Conservation (phyloP, 2,113 vertebrate genomes). For the Mastomys natalensis region DNA sequence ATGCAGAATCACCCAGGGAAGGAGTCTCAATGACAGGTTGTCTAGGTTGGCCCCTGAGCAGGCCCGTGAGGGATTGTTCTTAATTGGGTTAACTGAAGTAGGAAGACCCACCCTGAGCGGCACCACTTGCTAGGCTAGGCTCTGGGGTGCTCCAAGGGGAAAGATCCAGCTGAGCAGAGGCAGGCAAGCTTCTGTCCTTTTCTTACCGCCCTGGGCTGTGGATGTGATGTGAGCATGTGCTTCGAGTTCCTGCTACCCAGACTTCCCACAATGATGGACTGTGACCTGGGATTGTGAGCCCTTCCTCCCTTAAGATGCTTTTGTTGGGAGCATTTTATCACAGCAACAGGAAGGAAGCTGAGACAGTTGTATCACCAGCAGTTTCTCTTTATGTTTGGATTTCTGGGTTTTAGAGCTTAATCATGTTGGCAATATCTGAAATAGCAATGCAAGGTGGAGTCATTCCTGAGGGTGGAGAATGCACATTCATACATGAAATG, state of each 20-base stretch:
- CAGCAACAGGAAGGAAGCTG: neutral
- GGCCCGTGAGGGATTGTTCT: neutral
- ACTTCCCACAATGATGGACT: too few species aligned
- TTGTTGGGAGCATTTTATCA: neutral
- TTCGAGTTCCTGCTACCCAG: neutral
- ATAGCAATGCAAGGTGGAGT: neutral
- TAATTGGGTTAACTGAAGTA: neutral
- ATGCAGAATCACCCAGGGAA: neutral
- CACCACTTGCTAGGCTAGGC: neutral
- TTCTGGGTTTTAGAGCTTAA: neutral
- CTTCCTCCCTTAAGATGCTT: neutral
- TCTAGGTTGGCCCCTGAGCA: neutral
- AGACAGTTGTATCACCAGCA: neutral
- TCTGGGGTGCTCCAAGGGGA: neutral
- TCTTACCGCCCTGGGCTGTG: neutral
- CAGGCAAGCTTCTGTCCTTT: neutral
- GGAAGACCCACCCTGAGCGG: neutral
- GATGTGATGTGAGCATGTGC: neutral
- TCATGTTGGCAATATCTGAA: neutral
- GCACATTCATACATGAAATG: neutral
- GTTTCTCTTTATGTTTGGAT: neutral
- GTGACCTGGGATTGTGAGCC: neutral
- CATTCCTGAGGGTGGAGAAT: neutral
- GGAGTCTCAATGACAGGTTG: neutral
- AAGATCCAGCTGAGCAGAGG: neutral